Percentiles rank a stretch among this genome's conserved stretches.
phyloP scores from a whole-genome alignment of 2,113 vertebrate species.

The Callipepla squamata region DNA sequence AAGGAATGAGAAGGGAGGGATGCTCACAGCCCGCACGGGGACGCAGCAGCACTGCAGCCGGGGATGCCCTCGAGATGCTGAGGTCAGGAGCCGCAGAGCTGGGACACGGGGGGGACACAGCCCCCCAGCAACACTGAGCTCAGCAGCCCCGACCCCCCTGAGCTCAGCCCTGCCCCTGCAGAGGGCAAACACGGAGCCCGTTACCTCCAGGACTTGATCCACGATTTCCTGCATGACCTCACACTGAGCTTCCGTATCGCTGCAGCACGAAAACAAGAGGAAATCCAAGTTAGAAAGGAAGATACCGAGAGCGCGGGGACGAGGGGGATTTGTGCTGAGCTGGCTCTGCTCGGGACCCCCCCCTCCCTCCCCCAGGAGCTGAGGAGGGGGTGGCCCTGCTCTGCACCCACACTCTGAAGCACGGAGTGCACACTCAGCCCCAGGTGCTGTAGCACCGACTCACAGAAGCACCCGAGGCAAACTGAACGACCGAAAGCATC shows the following conservation, averaged over 20 bases:
- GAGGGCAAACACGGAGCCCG: background rate
- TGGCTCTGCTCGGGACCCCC: background rate
- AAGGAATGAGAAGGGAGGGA: background rate
- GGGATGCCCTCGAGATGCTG: accelerated
- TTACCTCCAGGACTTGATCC: slow-evolving; percentile 95
- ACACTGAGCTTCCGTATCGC: slow-evolving; percentile 94
- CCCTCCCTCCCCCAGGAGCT: background rate
- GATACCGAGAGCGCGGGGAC: background rate
- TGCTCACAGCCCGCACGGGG: background rate
- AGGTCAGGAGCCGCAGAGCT: background rate
- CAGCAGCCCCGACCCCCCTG: too few species aligned
- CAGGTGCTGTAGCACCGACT: background rate
- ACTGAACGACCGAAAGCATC: background rate
- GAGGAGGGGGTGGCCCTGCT: background rate
- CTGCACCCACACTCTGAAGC: background rate
- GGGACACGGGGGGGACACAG: background rate
- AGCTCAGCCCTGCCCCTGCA: background rate
- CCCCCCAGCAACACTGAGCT: too few species aligned
- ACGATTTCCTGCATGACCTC: slow-evolving; percentile 99
- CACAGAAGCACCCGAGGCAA: accelerated
- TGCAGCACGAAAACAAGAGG: slow-evolving; percentile 45
- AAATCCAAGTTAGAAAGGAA: slow-evolving; percentile 30
- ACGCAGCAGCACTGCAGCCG: background rate
- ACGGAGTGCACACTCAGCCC: background rate
- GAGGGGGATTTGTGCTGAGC: background rate